These are phyloP conservation scores for Drosophila anomalipes DNA, from an alignment of 2,888 invertebrate species.

Conservation along the genomic window DNA sequence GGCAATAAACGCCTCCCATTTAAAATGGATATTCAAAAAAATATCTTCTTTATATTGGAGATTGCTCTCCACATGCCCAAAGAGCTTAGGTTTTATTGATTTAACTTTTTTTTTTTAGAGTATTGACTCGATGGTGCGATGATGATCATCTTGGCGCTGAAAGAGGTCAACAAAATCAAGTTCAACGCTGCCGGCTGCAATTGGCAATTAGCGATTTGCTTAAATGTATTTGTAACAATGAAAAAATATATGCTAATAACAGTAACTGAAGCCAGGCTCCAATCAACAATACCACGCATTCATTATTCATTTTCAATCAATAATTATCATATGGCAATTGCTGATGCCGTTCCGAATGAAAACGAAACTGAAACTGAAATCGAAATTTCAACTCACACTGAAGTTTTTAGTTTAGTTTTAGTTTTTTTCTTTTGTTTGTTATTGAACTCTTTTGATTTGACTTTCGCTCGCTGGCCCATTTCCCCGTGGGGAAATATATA, in stretches of 20 bases:
- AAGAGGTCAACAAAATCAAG: constrained; percentile 60
- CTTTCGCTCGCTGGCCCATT: constrained; percentile 17
- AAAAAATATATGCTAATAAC: background rate
- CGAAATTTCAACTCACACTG: constrained; percentile 14
- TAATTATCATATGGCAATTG: constrained; percentile 59
- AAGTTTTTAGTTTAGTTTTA: background rate
- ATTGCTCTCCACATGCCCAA: constrained; percentile 9
- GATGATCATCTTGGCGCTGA: constrained; percentile 36
- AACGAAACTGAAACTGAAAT: constrained; percentile 3
- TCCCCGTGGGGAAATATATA: too few relatives aligned
- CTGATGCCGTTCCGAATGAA: constrained; percentile 12
- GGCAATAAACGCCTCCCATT: constrained; percentile 51
- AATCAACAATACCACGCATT: constrained; percentile 52
- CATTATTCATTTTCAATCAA: constrained; percentile 62
- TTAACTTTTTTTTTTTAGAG: constrained; percentile 22
- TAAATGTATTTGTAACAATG: constrained; percentile 56
- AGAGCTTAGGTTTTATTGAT: constrained; percentile 25
- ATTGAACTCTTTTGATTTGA: constrained; percentile 62
- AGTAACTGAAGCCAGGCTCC: constrained; percentile 9
- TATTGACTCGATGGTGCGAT: constrained; percentile 14
- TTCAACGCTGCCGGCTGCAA: constrained; percentile 57
- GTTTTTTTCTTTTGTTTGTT: constrained; percentile 43
- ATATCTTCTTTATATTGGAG: constrained; percentile 6
- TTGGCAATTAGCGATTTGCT: constrained; percentile 62
- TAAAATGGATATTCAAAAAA: constrained; percentile 30